Percentiles rank a stretch among this genome's conserved stretches.
Conservation (phyloP, 2,888 invertebrate species). For the Colostygia pectinataria region DNA sequence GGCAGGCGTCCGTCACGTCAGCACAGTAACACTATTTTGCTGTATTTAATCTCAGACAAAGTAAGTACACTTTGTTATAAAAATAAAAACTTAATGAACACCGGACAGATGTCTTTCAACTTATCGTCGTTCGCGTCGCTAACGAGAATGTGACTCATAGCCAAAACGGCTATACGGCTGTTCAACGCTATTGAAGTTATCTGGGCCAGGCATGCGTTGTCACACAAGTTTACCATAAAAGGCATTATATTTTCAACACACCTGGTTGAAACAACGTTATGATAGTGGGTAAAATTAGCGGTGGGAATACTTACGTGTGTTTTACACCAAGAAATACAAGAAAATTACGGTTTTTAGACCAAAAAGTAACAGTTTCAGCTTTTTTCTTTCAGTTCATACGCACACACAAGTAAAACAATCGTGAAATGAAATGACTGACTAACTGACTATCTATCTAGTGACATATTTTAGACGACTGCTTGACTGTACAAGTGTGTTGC, state of each 20-base stretch:
- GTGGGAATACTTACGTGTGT: slow-evolving; percentile 42
- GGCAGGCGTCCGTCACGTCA: no score
- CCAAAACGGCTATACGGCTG: slow-evolving; percentile 51
- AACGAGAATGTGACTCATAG: slow-evolving; percentile 61
- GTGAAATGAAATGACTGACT: no score
- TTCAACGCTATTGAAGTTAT: slow-evolving; percentile 46
- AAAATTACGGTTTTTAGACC: slow-evolving; percentile 27
- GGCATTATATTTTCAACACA: slow-evolving; percentile 55
- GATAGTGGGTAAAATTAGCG: background rate
- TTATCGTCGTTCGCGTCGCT: slow-evolving; percentile 49
- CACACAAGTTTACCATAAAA: slow-evolving; percentile 60
- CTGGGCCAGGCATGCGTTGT: slow-evolving; percentile 65
- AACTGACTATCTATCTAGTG: no score
- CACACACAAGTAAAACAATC: no score
- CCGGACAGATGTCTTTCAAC: slow-evolving; percentile 43
- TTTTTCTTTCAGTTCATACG: no score
- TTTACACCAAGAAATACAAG: slow-evolving; percentile 23
- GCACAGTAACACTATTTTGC: no score
- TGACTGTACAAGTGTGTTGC: no score
- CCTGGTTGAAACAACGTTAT: slow-evolving; percentile 39
- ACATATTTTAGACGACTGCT: no score
- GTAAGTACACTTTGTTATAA: no score
- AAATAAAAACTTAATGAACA: slow-evolving; percentile 51
- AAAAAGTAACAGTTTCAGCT: no score
- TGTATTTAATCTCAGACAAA: no score